Base-by-base conservation (phyloP, 2,888 invertebrate genomes). In the Matsumyia berberina region DNA sequence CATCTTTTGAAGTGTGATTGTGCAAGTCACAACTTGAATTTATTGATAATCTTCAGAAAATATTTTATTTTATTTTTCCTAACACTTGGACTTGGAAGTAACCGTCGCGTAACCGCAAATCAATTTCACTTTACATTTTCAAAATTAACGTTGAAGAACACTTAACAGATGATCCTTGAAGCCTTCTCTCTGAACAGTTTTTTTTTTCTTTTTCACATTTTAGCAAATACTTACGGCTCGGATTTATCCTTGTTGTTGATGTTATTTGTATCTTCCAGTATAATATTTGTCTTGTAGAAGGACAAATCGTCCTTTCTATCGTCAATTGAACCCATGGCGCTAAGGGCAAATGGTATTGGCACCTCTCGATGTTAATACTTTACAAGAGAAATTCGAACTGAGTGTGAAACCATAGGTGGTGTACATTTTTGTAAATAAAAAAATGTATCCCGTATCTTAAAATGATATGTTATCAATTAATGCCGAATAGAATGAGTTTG, bases 241-340 rank as follows among this genome's bases (percentile, higher is more conserved):
- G 33, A 15, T 46, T 64, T 64, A 7, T 39, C 9, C 12, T 77
- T 70, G 15, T n/a, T 33, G 31, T 35, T 42, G 19, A 5, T 33
- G n/a, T 60, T 58, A 1, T 53, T 58, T 17, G 24, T 53, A 17
- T 70, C 80, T 66, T 85, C 74, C 2, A 85, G 53, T 4, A 80
- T 66, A 7, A 80, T 85, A 29, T 85, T 85, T 0, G 69, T 66
- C 5, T 80, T 74, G n/a, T 80, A 85, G 12, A 66, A 85, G 15
- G 85, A 85, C 67, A 64, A 39, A 33, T 80, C 74, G n/a, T 74
- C 80, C 57, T 80, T 55, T 11, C 66, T 58, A 0, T 58, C 51
- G 9, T 60, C 58, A 33, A 31, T 60, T 2, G 79, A 42, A 69
- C 79, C 69, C 83, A 85, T 85, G 37, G 15, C 7, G 42, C 3